phyloP scores from a whole-genome alignment of 2,113 vertebrate genomes.

The Psammodynastes pulverulentus region DNA sequence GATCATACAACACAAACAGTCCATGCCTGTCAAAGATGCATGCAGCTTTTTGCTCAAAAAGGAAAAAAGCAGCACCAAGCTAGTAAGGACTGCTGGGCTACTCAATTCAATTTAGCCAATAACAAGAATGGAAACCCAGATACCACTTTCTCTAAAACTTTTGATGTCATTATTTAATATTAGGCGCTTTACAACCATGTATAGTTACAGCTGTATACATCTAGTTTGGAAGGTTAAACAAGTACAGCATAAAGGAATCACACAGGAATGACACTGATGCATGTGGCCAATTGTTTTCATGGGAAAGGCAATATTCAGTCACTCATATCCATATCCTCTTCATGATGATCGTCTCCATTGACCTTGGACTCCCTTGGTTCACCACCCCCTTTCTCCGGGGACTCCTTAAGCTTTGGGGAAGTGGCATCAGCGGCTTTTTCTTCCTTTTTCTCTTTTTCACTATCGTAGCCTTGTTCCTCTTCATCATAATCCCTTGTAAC shows the following conservation, averaged over 20 bases:
- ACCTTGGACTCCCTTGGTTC: conserved; percentile 86
- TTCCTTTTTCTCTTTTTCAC: conserved; percentile 85
- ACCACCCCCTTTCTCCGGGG: conserved; percentile 67
- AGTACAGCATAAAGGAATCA: conserved; percentile 76
- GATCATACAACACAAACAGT: conserved; percentile 66
- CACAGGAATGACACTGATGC: conserved; percentile 67
- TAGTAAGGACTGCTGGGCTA: conserved; percentile 48
- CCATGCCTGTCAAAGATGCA: conserved; percentile 69
- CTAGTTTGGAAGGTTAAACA: conserved; percentile 74
- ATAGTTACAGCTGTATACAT: conserved; percentile 69
- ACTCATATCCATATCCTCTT: conserved; percentile 99
- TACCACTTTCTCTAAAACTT: conserved; percentile 58
- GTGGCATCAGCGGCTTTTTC: conserved; percentile 77
- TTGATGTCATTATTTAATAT: conserved; percentile 58
- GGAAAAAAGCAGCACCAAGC: conserved; percentile 58
- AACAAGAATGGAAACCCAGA: conserved; percentile 50
- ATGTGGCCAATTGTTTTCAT: conserved; percentile 35
- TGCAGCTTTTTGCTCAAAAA: conserved; percentile 60
- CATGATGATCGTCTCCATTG: conserved; percentile 92
- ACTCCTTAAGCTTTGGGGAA: conserved; percentile 77
- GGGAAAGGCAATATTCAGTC: conserved; percentile 72
- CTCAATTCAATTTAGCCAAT: conserved; percentile 43
- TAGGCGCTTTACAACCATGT: conserved; percentile 63
- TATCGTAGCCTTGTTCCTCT: conserved; percentile 97
- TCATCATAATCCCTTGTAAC: conserved; percentile 97